Percentiles rank a stretch among this genome's conserved stretches.
phyloP scores from a whole-genome alignment of 1,140 invertebrate genomes.

The Tetramorium parvispinum region DNA sequence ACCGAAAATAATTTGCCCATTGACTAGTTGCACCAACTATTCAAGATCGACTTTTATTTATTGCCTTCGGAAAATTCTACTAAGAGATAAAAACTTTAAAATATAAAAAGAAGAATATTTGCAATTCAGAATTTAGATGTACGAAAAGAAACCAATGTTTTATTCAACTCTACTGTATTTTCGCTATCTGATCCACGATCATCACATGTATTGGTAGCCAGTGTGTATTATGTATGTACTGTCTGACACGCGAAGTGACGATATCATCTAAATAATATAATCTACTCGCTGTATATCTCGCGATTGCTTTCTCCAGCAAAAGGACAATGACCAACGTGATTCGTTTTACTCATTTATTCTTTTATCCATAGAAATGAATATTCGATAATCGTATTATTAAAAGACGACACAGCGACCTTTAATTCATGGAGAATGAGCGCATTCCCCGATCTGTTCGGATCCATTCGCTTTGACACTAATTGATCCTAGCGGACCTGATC shows the following conservation, averaged over 20 bases:
- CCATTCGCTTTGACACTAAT: slow-evolving; percentile 29
- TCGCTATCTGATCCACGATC: background rate
- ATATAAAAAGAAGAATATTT: background rate
- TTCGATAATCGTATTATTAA: background rate
- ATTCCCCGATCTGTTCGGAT: background rate
- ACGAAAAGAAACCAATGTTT: background rate
- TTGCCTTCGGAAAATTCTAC: too few species aligned
- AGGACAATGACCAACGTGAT: background rate
- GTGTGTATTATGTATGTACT: background rate
- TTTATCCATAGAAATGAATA: background rate
- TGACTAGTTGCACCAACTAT: background rate
- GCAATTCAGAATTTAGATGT: background rate
- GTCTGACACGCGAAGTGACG: background rate
- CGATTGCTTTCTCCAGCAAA: background rate
- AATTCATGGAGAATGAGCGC: background rate
- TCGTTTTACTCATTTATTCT: background rate
- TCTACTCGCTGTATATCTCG: background rate
- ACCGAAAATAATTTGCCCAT: background rate
- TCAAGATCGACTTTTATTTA: too few species aligned
- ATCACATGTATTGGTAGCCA: background rate
- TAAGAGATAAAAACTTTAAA: too few species aligned
- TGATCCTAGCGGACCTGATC: slow-evolving; percentile 33
- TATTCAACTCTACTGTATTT: background rate
- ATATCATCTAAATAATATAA: background rate
- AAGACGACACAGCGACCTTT: background rate